phyloP scores from a whole-genome alignment of 1,140 invertebrate species.

The Drosophila gunungcola region DNA sequence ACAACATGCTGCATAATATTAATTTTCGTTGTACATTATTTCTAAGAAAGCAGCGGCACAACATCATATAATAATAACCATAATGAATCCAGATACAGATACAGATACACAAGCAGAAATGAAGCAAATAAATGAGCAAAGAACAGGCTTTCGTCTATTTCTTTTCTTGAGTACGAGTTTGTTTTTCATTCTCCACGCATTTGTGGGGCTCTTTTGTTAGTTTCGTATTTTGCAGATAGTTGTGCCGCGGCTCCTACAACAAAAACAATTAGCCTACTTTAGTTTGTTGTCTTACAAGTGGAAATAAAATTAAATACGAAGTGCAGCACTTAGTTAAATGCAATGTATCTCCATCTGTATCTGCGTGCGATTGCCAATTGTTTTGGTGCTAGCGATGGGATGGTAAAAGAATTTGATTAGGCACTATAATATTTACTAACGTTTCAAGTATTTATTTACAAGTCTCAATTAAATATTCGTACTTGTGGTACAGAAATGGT shows the following conservation, averaged over 20 bases:
- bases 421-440: too few species aligned
- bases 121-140: conserved; percentile 80
- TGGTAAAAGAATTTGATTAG: background rate
- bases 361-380: conserved; percentile 17
- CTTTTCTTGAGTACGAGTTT: conserved; percentile 20
- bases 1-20: conserved; percentile 82
- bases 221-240: conserved; percentile 19
- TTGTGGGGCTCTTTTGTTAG: conserved; percentile 32
- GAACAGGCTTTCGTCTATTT: conserved; percentile 57
- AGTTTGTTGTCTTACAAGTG: conserved; percentile 77
- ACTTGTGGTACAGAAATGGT: too few species aligned
- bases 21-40: conserved; percentile 76
- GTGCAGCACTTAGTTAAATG: conserved; percentile 72
- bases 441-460: too few species aligned
- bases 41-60: conserved; percentile 68
- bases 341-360: conserved; percentile 49
- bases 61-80: conserved; percentile 71
- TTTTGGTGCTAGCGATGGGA: background rate
- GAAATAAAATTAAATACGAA: conserved; percentile 81
- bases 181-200: conserved; percentile 24
- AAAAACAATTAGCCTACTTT: conserved; percentile 81
- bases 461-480: too few species aligned
- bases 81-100: conserved; percentile 69
- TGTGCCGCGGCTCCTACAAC: conserved; percentile 54
- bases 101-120: conserved; percentile 57